These are phyloP conservation scores for Heterocephalus glaber DNA, from an alignment of 2,113 vertebrate species.

Conservation along the genomic window DNA sequence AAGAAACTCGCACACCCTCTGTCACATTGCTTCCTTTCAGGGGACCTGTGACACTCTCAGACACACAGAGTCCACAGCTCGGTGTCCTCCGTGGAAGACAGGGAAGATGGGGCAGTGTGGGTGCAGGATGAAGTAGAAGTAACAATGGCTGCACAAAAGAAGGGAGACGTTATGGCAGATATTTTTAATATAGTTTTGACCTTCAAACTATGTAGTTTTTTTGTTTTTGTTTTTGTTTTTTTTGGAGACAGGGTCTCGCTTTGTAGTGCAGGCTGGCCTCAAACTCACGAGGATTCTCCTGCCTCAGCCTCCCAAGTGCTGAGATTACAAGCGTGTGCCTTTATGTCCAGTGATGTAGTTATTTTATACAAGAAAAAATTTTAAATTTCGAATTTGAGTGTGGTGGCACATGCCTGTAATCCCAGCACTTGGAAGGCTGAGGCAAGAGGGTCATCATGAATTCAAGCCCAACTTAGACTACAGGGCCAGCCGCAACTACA, in stretches of 20 bases:
- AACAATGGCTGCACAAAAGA: neutral
- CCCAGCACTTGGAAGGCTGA: neutral
- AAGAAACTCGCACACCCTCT: neutral
- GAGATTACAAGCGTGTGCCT: too few species aligned
- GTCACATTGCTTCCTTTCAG: neutral
- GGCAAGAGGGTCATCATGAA: neutral
- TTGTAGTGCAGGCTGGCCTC: too few species aligned
- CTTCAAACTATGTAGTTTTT: neutral
- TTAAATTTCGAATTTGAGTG: neutral
- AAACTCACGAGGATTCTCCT: too few species aligned
- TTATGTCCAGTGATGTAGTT: too few species aligned
- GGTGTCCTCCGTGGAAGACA: neutral
- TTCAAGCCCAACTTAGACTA: neutral
- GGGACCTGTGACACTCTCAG: neutral
- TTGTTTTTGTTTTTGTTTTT: neutral
- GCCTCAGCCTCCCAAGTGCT: too few species aligned
- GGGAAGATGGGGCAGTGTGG: accelerated
- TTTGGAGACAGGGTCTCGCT: too few species aligned
- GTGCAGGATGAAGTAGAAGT: neutral
- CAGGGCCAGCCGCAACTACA: neutral
- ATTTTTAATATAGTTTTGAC: neutral
- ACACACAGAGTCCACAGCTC: neutral
- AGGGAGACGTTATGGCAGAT: too few species aligned
- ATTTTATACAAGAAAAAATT: neutral
- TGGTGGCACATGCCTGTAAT: neutral